A percentile compares a stretch with the other conserved stretches of the same genome.
These are phyloP conservation scores for Noctua pronuba DNA, from an alignment of 2,888 invertebrate species.

Conservation along the genomic window DNA sequence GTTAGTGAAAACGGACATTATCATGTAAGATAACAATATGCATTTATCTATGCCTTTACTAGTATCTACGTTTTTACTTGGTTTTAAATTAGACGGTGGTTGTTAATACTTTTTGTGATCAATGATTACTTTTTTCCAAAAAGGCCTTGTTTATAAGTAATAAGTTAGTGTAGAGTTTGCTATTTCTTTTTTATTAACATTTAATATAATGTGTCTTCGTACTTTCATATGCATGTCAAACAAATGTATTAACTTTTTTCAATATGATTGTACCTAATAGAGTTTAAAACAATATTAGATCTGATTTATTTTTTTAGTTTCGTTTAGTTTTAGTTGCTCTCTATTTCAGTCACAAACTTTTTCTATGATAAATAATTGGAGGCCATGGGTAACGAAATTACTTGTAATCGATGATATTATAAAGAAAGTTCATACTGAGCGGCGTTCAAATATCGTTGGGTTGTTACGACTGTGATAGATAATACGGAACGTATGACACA, in stretches of 20 bases:
- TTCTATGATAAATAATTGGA: not conserved
- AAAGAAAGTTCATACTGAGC: no score
- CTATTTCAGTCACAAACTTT: constrained; percentile 7
- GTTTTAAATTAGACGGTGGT: constrained; percentile 6
- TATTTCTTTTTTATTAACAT: not conserved
- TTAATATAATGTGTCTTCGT: not conserved
- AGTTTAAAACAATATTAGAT: constrained; percentile 8
- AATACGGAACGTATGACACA: no score
- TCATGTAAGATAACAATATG: constrained; percentile 11
- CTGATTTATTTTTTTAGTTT: constrained; percentile 22
- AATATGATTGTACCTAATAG: not conserved
- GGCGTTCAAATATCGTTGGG: no score
- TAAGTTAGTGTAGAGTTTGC: constrained; percentile 13
- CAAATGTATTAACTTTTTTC: not conserved
- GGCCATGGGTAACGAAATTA: not conserved
- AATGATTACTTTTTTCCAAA: not conserved
- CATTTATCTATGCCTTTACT: constrained; percentile 11
- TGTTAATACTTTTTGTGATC: constrained; percentile 22
- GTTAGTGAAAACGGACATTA: not conserved
- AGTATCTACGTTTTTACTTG: not conserved
- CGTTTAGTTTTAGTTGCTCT: constrained; percentile 6
- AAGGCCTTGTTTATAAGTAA: constrained; percentile 3
- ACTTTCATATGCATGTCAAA: not conserved
- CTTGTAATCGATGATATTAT: not conserved
- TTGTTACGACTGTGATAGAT: no score